These are phyloP conservation scores for Pseudococcus jackbeardsleyi DNA, from an alignment of 2,888 invertebrate species.

Conservation along the genomic window DNA sequence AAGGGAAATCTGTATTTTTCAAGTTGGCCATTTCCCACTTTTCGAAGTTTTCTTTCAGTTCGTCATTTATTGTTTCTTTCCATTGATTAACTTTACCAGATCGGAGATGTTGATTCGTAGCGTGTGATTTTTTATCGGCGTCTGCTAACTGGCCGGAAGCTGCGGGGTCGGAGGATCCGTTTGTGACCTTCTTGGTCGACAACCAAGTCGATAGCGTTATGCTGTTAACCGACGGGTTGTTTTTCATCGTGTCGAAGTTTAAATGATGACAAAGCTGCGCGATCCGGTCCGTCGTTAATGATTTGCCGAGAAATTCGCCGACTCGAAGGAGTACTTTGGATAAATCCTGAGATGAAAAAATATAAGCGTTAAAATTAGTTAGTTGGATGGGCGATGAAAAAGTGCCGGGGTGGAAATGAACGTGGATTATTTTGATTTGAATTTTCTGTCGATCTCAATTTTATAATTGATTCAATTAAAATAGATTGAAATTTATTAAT, in stretches of 20 bases:
- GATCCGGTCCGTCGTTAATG: constrained; percentile 77
- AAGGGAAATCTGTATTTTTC: constrained; percentile 51
- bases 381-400: neutral
- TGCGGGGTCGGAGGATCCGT: neutral
- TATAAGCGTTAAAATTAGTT: neutral
- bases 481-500: too few relatives aligned
- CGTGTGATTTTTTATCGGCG: constrained; percentile 17
- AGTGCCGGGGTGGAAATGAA: neutral
- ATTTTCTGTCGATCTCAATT: too few relatives aligned
- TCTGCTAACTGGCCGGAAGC: constrained; percentile 4
- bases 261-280: constrained; percentile 79
- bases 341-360: constrained; percentile 74
- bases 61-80: constrained; percentile 48
- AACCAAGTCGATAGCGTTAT: constrained; percentile 71
- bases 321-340: constrained; percentile 77
- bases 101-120: neutral
- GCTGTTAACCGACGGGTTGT: constrained; percentile 82
- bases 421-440: too few relatives aligned
- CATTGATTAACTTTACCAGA: constrained; percentile 40
- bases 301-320: constrained; percentile 79
- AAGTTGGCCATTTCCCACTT: constrained; percentile 28
- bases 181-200: neutral
- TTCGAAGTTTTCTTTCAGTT: constrained; percentile 42
- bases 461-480: too few relatives aligned
- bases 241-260: constrained; percentile 85